Evolutionary conservation across 2,888 invertebrate genomes (phyloP).

Genomic region (Caenorhabditis virilis): DNA sequence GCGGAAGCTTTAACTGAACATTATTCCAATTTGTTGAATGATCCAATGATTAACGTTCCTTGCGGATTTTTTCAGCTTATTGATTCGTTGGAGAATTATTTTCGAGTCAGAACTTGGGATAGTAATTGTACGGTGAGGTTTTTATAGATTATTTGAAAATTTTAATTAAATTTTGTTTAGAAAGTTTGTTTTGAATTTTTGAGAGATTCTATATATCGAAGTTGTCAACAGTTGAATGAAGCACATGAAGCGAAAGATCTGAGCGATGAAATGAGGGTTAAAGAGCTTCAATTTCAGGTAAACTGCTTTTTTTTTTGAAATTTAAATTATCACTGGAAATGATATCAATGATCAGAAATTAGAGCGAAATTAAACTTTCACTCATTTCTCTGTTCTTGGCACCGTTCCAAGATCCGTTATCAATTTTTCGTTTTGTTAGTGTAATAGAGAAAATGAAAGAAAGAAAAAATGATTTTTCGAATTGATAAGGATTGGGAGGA

Average conservation of each 20-base stretch:
- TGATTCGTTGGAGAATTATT: constrained; percentile 29
- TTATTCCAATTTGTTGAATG: constrained; percentile 15
- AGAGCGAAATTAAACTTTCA: no score
- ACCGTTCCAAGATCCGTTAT: no score
- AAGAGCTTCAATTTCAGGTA: constrained; percentile 31
- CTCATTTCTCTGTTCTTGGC: no score
- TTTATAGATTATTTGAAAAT: neutral
- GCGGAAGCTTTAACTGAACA: constrained; percentile 8
- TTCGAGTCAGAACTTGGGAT: constrained; percentile 35
- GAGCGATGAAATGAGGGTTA: constrained; percentile 14
- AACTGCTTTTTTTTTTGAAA: no score
- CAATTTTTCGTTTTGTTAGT: no score
- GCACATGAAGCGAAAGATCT: constrained; percentile 15
- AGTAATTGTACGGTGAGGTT: constrained; percentile 30
- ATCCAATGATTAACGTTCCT: constrained; percentile 1
- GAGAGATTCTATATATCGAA: constrained; percentile 10
- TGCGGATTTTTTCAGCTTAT: constrained; percentile 21
- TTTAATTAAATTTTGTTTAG: constrained; percentile 10
- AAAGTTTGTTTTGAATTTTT: constrained; percentile 22
- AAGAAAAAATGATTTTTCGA: neutral
- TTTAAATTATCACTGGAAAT: neutral
- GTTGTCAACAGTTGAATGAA: constrained; percentile 24
- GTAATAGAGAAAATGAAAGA: neutral
- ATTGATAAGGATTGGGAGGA: no score
- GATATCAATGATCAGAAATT: no score